phyloP scores from a whole-genome alignment of 2,113 vertebrate species.

The Semicossyphus pulcher region DNA sequence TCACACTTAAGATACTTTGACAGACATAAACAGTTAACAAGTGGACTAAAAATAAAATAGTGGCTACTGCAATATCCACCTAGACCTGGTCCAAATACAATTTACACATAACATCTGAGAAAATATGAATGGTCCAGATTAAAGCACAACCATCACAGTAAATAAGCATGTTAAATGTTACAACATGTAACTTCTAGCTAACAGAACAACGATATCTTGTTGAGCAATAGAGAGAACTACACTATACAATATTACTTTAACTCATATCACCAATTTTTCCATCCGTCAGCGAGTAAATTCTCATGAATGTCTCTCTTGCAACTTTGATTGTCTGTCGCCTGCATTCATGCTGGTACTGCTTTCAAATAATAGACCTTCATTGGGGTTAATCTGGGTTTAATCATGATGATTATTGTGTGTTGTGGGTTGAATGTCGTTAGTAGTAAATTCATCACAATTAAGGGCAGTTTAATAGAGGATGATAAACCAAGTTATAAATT shows the following conservation, averaged over 20 bases:
- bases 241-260: not conserved
- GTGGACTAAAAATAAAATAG: not conserved
- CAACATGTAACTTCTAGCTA: not conserved
- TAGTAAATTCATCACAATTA: constrained; percentile 28
- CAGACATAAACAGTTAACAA: constrained; percentile 7
- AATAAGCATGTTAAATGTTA: not conserved
- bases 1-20: not conserved
- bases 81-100: not conserved
- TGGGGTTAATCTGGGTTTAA: constrained; percentile 18
- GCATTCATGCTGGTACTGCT: constrained; percentile 36
- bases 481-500: not conserved
- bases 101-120: not conserved
- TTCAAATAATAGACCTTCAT: not conserved
- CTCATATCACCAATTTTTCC: not conserved
- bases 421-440: constrained; percentile 56
- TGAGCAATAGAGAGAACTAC: not conserved
- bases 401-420: constrained; percentile 14
- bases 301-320: constrained; percentile 19
- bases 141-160: not conserved
- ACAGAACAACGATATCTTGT: not conserved
- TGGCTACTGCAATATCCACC: not conserved
- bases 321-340: constrained; percentile 55
- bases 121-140: no score
- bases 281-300: not conserved
- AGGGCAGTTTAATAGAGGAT: constrained; percentile 18